phyloP scores from a whole-genome alignment of 2,797 vertebrate species.

The Lerista edwardsae region DNA sequence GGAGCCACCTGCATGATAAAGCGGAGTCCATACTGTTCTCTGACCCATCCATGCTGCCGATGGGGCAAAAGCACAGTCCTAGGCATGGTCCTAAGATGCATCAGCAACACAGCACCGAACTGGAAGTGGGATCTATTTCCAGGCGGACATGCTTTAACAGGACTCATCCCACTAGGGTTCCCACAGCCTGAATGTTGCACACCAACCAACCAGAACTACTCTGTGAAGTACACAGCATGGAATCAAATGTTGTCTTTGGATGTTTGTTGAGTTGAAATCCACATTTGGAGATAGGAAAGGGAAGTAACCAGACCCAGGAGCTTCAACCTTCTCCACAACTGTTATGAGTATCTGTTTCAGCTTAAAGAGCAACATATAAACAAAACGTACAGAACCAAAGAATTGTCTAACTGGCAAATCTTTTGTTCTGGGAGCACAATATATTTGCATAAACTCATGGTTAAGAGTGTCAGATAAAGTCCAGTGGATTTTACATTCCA shows the following conservation, averaged over 20 bases:
- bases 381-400: neutral
- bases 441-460: neutral
- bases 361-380: conserved; percentile 4
- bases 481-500: neutral
- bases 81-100: neutral
- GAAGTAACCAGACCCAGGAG: conserved; percentile 1
- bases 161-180: too few relatives aligned
- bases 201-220: neutral
- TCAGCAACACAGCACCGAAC: neutral
- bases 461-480: neutral
- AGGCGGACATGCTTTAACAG: neutral
- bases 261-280: accelerated
- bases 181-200: neutral
- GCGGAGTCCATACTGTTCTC: neutral
- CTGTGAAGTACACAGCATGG: neutral
- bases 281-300: neutral
- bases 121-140: neutral
- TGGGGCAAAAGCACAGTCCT: neutral
- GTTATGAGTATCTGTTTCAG: neutral
- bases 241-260: accelerated
- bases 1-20: neutral
- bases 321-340: neutral
- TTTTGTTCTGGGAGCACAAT: neutral
- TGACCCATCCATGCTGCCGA: neutral
- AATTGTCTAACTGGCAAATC: neutral